Evolutionary conservation across 2,113 vertebrate genomes (phyloP), one percentile per base, ranked within the genome.

Genomic region (Cyphomyrus discorhynchus): DNA sequence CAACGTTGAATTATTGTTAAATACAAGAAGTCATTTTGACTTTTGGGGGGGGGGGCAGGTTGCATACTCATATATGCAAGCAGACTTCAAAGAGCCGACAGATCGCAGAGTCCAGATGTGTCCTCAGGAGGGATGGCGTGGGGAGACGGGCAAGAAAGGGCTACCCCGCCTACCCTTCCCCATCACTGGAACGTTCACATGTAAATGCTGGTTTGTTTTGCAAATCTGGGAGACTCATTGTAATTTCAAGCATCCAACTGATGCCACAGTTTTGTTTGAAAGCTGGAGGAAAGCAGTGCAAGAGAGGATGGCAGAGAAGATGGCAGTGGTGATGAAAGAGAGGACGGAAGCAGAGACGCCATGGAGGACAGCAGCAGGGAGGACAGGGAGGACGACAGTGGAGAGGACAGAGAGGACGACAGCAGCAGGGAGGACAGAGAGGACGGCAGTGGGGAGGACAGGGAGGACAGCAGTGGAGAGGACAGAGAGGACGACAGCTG

Each of bases 171-270:
- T 21, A 52, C 46, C 80, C 45, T 45, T 86, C 62, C 56, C 7
- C 56, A n/a, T 66, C 10, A 62, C 50, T 39, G 58, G 80, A 39
- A 47, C 31, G 17, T 89, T 87, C 80, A 31, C 31, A 85, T 84
- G 50, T 84, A 66, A 89, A 89, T 85, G 39, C 52, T 45, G 24
- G 50, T 62, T 89, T 85, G 89, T 50, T 74, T 86, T 87, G 15
- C 47, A 84, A 86, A 86, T 87, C 24, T 86, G 58, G n/a, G 35
- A 62, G 35, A 50, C 56, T 66, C 45, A 90, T 86, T 90, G 62
- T 47, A 85, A 90, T 74, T 87, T 62, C 87, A 90, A 35, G 84
- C 85, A n/a, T 42, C 21, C 66, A 87, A 49, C 66, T 87, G 89
- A 90, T 46, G 24, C 47, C 56, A 87, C 84, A 77, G 31, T 87